Percentiles rank a stretch among this genome's conserved stretches.
Evolutionary conservation across 2,113 vertebrate genomes (phyloP).

Genomic region (Triplophysa rosa): DNA sequence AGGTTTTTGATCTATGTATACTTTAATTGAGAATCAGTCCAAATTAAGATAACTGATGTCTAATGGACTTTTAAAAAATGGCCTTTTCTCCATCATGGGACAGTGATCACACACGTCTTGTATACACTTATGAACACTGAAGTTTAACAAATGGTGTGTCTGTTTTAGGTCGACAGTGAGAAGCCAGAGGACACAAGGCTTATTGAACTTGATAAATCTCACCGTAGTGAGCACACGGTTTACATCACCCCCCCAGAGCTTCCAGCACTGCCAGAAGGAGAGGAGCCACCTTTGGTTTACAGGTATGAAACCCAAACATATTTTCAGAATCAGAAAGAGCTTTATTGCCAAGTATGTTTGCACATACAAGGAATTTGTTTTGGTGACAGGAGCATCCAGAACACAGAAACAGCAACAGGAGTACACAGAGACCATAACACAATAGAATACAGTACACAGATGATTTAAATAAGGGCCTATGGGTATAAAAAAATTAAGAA

Average conservation of each 20-base stretch:
- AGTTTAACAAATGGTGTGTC: constrained; percentile 18
- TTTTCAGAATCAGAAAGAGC: no score
- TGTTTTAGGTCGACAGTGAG: constrained; percentile 86
- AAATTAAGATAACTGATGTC: not conserved
- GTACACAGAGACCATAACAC: no score
- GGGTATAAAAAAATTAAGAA: no score
- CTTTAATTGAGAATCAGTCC: no score
- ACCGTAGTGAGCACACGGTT: constrained; percentile 95
- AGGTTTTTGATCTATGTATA: no score
- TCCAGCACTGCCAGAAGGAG: constrained; percentile 86
- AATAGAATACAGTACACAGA: no score
- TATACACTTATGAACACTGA: not conserved
- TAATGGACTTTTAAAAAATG: not conserved
- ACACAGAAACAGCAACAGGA: no score
- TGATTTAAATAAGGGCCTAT: no score
- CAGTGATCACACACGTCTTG: not conserved
- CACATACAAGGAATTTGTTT: no score
- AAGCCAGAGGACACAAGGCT: constrained; percentile 85
- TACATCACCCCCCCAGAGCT: constrained; percentile 96
- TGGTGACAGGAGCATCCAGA: no score
- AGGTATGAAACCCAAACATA: constrained; percentile 75
- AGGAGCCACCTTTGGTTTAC: constrained; percentile 89
- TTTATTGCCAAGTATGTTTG: no score
- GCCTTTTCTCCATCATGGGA: not conserved
- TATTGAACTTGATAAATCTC: constrained; percentile 94